Evolutionary conservation across 2,113 vertebrate genomes (phyloP).

Genomic region (Phalacrocorax pelagicus): DNA sequence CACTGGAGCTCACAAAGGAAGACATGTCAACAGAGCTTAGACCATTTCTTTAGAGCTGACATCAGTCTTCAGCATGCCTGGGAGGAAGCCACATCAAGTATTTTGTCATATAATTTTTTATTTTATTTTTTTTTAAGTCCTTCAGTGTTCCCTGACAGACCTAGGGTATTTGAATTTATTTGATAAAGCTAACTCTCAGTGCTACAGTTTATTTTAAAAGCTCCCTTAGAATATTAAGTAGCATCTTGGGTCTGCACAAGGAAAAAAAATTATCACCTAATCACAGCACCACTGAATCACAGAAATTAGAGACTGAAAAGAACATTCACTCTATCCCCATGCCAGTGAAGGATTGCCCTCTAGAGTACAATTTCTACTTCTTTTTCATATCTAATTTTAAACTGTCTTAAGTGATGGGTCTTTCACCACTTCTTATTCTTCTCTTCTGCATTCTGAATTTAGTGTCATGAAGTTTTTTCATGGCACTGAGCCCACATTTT

Average conservation of each 20-base stretch:
- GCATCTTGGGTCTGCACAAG: neutral
- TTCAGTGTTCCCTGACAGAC: neutral
- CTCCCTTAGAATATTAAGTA: constrained; percentile 15
- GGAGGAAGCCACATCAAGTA: neutral
- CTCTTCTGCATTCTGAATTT: constrained; percentile 1
- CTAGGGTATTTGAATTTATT: neutral
- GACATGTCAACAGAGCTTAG: neutral
- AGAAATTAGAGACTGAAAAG: constrained; percentile 9
- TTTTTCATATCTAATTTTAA: constrained; percentile 41
- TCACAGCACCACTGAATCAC: neutral
- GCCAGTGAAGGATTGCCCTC: constrained; percentile 32
- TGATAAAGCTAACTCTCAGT: neutral
- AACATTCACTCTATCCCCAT: neutral
- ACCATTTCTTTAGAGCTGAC: neutral
- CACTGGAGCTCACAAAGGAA: neutral
- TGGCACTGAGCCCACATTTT: neutral
- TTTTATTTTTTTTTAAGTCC: neutral
- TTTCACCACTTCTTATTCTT: neutral
- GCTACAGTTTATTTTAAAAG: constrained; percentile 44
- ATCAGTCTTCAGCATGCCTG: neutral
- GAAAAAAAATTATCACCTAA: constrained; percentile 14
- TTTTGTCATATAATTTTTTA: neutral
- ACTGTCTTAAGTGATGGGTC: neutral
- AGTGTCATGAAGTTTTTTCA: neutral
- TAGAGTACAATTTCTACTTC: neutral